Evolutionary conservation across 2,797 vertebrate species (phyloP).

Genomic region (Lophius americanus): DNA sequence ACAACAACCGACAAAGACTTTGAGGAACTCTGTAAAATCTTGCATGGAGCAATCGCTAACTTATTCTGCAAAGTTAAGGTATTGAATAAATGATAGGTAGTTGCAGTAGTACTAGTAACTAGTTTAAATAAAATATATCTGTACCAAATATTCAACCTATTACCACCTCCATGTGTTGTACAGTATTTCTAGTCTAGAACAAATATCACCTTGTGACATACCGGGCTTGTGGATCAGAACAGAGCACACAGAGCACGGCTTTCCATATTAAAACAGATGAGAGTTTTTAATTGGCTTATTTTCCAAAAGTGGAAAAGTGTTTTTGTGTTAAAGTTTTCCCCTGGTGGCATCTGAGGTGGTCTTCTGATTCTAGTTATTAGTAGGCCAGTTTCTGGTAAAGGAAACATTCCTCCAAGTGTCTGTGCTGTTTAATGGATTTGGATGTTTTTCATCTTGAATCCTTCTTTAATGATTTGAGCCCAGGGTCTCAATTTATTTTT

Average conservation of each 20-base stretch:
- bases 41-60: not conserved
- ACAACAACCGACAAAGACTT: conserved; percentile 28
- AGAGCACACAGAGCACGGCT: conserved; percentile 29
- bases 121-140: too few species aligned
- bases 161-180: not conserved
- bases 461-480: conserved; percentile 58
- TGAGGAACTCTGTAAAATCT: conserved; percentile 12
- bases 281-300: conserved; percentile 32
- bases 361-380: conserved; percentile 57
- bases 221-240: conserved; percentile 8
- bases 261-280: conserved; percentile 10
- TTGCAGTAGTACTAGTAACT: not conserved
- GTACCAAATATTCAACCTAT: not conserved
- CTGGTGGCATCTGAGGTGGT: conserved; percentile 49
- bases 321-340: conserved; percentile 41
- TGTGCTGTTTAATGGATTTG: conserved; percentile 66
- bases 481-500: conserved; percentile 58
- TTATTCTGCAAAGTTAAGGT: not conserved
- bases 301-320: conserved; percentile 22
- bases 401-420: conserved; percentile 40
- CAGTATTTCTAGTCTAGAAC: not conserved
- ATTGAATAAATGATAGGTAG: not conserved
- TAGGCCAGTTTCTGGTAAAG: conserved; percentile 61
- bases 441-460: conserved; percentile 59
- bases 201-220: conserved; percentile 25